These are phyloP conservation scores for Sciurus niger DNA, from an alignment of 2,113 vertebrate species.

Conservation along the genomic window DNA sequence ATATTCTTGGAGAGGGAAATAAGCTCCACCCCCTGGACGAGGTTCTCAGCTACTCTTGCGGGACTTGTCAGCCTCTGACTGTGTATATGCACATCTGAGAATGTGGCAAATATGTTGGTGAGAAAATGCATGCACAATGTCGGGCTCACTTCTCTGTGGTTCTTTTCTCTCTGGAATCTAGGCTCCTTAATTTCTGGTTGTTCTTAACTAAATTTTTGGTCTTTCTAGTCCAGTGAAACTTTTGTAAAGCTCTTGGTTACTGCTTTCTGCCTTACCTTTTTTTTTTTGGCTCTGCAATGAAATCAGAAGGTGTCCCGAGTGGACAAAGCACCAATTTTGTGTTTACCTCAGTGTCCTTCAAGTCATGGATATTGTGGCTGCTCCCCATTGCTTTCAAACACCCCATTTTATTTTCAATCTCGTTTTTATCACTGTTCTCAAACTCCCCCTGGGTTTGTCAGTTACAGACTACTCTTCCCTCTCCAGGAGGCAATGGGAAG, in stretches of 20 bases:
- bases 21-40: background rate
- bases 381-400: background rate
- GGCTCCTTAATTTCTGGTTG: background rate
- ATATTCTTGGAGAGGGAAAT: background rate
- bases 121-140: background rate
- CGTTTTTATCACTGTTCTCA: constrained; percentile 13
- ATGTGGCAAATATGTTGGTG: background rate
- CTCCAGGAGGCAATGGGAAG: background rate
- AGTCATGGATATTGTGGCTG: background rate
- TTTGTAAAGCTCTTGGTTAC: background rate
- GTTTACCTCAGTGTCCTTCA: background rate
- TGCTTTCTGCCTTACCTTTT: background rate
- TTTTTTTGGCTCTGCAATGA: background rate
- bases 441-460: background rate
- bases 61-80: background rate
- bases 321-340: background rate
- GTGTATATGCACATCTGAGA: background rate
- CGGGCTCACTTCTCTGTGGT: background rate
- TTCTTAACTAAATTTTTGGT: background rate
- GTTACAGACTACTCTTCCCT: background rate
- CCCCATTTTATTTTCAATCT: constrained; percentile 18
- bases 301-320: background rate
- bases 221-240: background rate
- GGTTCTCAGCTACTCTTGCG: background rate
- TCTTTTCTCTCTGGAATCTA: background rate